Evolutionary conservation across 2,888 invertebrate species (phyloP).

Genomic region (Drosophila ustulata): DNA sequence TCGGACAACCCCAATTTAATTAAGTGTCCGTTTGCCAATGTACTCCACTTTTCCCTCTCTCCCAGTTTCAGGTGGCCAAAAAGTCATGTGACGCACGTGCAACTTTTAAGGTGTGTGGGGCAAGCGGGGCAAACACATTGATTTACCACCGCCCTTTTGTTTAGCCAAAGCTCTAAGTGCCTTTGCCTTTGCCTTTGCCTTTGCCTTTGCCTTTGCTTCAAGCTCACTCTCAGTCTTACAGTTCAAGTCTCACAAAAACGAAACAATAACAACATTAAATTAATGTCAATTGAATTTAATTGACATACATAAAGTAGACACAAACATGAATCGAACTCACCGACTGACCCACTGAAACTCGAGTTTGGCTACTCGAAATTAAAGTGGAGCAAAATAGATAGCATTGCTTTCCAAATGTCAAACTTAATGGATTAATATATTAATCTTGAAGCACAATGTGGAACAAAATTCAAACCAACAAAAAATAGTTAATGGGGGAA

Average conservation of each 20-base stretch:
- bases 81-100: slow-evolving; percentile 20
- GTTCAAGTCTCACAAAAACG: slow-evolving; percentile 16
- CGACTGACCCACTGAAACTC: slow-evolving; percentile 31
- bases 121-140: slow-evolving; percentile 2
- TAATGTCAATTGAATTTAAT: slow-evolving; percentile 75
- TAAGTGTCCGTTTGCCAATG: slow-evolving; percentile 18
- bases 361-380: slow-evolving; percentile 16
- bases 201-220: not conserved
- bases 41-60: not conserved
- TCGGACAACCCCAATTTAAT: slow-evolving; percentile 24
- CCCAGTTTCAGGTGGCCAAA: slow-evolving; percentile 36
- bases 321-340: slow-evolving; percentile 18
- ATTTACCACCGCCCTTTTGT: slow-evolving; percentile 23
- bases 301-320: slow-evolving; percentile 45
- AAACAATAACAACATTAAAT: slow-evolving; percentile 64
- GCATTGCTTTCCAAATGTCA: slow-evolving; percentile 27
- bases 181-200: slow-evolving; percentile 14
- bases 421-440: slow-evolving; percentile 15
- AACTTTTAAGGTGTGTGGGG: slow-evolving; percentile 4
- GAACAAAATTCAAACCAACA: not conserved
- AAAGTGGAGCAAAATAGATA: slow-evolving; percentile 18
- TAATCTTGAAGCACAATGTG: not conserved
- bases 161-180: slow-evolving; percentile 37
- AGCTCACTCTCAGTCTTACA: slow-evolving; percentile 6
- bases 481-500: not conserved